Base-by-base conservation (phyloP, 2,797 vertebrate species). In the Liparis tanakae region DNA sequence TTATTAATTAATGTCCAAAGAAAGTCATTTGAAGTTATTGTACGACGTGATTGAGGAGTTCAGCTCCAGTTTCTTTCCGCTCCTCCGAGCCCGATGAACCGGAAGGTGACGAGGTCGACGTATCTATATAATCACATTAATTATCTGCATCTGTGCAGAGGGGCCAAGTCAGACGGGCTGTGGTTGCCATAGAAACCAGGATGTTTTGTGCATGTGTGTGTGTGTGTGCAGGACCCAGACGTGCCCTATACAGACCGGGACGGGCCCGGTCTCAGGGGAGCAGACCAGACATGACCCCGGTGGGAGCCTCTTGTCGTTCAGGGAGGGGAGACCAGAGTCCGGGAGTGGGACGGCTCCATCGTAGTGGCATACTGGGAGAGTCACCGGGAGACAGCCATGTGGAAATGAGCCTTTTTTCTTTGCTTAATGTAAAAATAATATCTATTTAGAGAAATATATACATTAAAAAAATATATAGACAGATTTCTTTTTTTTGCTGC, bases 201-300 rank as follows among this genome's bases (percentile, higher is more conserved):
- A 43, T 54, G 46, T 72, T n/a, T 14, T 76, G 75, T 76, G n/a
- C 3, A 1, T 51, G 63, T 56, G 55, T 59, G 46, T 51, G 63
- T 59, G 46, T 59, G 56, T 62, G 74, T 72, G 80, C 51, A 72
- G 70, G 91, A 91, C 87, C 86, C 93, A 96, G 94, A 93, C 89
- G 85, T 83, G 67, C 75, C 89, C 78, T 30, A 30, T 67, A 85
- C 91, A 94, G 94, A 92, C 93, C 80, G 90, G 87, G 71, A 81
- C 33, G 25, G 71, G 81, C 79, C 69, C 88, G 83, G 85, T 94
- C 94, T 91, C 93, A 37, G 1, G 94, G 90, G 95, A 92, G 80
- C 86, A 90, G 95, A 93, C 95, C 94, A 95, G 95, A 96, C 94
- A 80, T 91, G 94, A 96, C 94, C 96, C 91, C 82, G 57, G 88